Base-by-base conservation (phyloP, 2,113 vertebrate genomes). In the Malurus cyaneus region DNA sequence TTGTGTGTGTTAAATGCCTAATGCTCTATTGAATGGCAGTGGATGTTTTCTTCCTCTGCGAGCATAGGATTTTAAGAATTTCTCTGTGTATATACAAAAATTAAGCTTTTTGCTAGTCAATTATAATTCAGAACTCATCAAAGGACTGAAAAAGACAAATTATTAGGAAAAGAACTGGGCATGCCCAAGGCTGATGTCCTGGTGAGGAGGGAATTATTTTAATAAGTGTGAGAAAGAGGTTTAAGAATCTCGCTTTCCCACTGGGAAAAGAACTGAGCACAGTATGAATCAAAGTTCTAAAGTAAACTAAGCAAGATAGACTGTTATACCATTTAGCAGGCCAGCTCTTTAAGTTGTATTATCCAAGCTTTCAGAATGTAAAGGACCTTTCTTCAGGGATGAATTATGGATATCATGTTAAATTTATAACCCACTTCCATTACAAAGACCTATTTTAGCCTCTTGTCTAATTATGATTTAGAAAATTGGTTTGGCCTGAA, bases 251-350 rank as follows among this genome's bases (percentile, higher is more conserved):
- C 71, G 92, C 61, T 94, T 97, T 93, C 96, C 97, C 95, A 94
- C 97, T 94, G 96, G 96, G 96, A 97, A 94, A 96, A 93, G 92
- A 96, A 95, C 92, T 74, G 95, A 97, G 89, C 92, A 87, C 88
- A 94, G 92, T 97, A 96, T 94, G 96, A 97, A 97, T 97, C 96
- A 96, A 97, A 96, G 96, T 97, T 97, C 95, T 96, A 95, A 97
- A 97, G 96, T 96, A 97, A 97, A 97, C 96, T 94, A 95, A 96
- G 91, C 80, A 94, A 95, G 89, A 96, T 88, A 96, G 95, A 95
- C 92, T 96, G 94, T 95, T 96, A 96, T 83, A 93, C 92, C 69
- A 66, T 97, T 97, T 95, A 95, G 80, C 79, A 94, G 93, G 69
- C 96, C 91, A 97, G 80, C 88, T 94, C 71, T 91, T 95, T 92